Evolutionary conservation across 2,797 vertebrate genomes (phyloP), one percentile per base, ranked within the genome.

Genomic region (Chaenodraco wilsoni): DNA sequence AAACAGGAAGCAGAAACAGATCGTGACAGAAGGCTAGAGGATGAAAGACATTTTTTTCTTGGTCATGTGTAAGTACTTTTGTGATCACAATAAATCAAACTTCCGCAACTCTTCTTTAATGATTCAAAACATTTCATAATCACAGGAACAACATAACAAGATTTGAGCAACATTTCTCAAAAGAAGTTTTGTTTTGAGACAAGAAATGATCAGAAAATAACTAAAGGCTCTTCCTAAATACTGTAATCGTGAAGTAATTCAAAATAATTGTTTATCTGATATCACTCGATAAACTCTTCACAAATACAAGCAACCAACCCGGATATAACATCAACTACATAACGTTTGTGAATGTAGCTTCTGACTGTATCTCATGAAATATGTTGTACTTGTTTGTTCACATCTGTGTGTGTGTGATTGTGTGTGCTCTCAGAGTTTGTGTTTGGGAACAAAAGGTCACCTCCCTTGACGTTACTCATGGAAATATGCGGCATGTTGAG

Each of bases 401-500:
- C 73, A 72, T 76, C 33, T 79, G 23, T 49, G 23, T 23, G 23
- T 23, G 23, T 21, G 21, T 21, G 8, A 61, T 62, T 72, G 46
- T 55, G 64, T 60, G n/a, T 58, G 50, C 43, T 67, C 59, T 75
- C 48, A 19, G 69, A 64, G 76, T 82, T 74, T 76, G 76, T 88
- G 61, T 84, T 82, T 67, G 79, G 82, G 82, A 88, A 88, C 82
- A 87, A 73, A 85, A 87, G 87, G 87, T 88, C 86, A 45, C 64
- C 71, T 85, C 88, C 85, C 86, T 11, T 49, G 84, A 78, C 37
- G 46, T 50, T 56, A 41, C 72, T 84, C 60, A 19, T 59, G 74
- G 40, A 85, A 87, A 77, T 62, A 86, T 82, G 84, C 61, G 58
- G 49, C 69, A 15, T 51, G 69, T 71, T 74, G 74, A 83, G 72